These are phyloP conservation scores for Megaceryle alcyon DNA, from an alignment of 2,797 vertebrate species.

Conservation along the genomic window DNA sequence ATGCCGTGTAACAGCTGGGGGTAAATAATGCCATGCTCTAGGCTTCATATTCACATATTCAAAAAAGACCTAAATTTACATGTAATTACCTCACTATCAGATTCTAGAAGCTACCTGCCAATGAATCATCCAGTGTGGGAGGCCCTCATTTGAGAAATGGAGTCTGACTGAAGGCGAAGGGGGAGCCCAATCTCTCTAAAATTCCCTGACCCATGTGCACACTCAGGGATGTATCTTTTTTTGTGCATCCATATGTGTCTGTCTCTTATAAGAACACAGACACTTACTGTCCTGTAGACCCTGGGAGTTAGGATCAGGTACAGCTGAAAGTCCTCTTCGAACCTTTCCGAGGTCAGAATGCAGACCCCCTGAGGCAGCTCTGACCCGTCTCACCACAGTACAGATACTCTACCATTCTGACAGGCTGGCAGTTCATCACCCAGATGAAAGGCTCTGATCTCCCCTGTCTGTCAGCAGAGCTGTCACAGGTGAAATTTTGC, in stretches of 20 bases:
- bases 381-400: constrained; percentile 29
- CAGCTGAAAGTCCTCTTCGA: background rate
- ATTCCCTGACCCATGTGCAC: background rate
- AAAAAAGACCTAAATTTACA: background rate
- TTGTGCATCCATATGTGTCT: background rate
- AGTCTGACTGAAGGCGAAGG: background rate
- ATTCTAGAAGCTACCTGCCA: background rate
- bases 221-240: background rate
- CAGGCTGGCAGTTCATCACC: constrained; percentile 63
- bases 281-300: background rate
- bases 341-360: constrained; percentile 38
- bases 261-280: background rate
- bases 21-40: background rate
- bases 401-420: background rate
- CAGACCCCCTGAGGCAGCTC: constrained; percentile 12
- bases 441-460: constrained; percentile 62
- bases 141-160: background rate
- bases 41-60: background rate
- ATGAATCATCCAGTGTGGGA: background rate
- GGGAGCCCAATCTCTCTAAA: background rate
- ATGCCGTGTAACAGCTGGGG: background rate
- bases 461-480: constrained; percentile 38
- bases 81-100: background rate
- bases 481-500: constrained; percentile 67
- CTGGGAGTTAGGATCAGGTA: background rate